These are phyloP conservation scores for Pteronura brasiliensis DNA, from an alignment of 2,113 vertebrate genomes.

Conservation along the genomic window DNA sequence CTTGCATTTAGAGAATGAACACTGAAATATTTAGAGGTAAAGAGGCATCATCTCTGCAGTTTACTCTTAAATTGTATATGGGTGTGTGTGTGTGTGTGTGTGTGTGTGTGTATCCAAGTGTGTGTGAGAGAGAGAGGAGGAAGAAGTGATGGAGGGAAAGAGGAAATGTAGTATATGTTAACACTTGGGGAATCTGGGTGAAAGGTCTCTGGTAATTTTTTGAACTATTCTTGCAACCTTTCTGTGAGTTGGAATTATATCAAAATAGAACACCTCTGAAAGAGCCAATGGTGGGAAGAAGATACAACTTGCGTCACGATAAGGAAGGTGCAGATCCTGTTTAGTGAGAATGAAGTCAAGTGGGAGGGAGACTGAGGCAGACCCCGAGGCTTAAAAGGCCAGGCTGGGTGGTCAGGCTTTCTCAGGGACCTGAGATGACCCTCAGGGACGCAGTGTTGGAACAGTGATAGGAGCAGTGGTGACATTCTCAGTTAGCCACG, in stretches of 20 bases:
- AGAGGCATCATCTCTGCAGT: neutral
- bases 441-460: neutral
- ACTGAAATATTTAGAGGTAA: neutral
- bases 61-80: neutral
- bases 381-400: neutral
- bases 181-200: neutral
- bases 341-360: neutral
- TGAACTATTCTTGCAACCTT: neutral
- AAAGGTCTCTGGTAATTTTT: neutral
- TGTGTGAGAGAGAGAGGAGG: too few species aligned
- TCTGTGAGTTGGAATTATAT: neutral
- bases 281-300: neutral
- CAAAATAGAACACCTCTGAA: neutral
- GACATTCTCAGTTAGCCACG: neutral
- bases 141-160: neutral
- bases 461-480: rapidly evolving
- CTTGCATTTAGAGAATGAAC: neutral
- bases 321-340: neutral
- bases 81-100: neutral
- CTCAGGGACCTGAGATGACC: neutral
- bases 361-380: neutral
- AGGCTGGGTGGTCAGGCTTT: neutral
- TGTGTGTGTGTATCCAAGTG: neutral
- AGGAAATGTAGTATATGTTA: neutral
- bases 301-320: neutral